Evolutionary conservation across 2,888 invertebrate genomes (phyloP), one percentile per base, ranked within the genome.

Genomic region (Pocota personata): DNA sequence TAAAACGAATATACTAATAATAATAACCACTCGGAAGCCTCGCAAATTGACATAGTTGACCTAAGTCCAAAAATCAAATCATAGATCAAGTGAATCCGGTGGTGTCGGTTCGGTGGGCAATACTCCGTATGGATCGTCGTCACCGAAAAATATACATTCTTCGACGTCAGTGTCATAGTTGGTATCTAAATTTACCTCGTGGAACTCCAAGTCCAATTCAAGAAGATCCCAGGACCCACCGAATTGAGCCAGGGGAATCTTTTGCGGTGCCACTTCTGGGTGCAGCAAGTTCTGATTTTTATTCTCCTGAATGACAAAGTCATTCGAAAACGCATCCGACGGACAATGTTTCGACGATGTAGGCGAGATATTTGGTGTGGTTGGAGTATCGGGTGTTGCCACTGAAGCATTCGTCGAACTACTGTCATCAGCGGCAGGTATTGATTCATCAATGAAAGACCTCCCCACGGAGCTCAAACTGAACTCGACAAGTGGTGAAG

Each of bases 331-430:
- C 7, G 94, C 94, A 90, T 95, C 95, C 2, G 94, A 94, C 12
- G 88, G 89, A 88, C 87, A 94, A 91, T 24, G 94, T 82, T 83
- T 89, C 62, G 88, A 89, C 2, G 89, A 88, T 14, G 93, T 91
- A 69, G 93, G 93, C 58, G 94, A 94, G 14, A 95, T 93, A 90
- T 95, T 95, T 14, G 95, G 95, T 21, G 91, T 91, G 55, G 95
- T 94, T 21, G 95, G 95, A 3, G 95, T 95, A 88, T 95, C 95
- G 7, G 95, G 95, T 3, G 95, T 95, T 88, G 92, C 92, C 58
- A 92, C 88, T 10, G 92, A 91, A 19, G 88, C 87, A 58, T 88
- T 88, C 1, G 88, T 87, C 7, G 89, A 88, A 57, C 88, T 89
- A 57, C 88, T 89, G 3, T 87, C 88, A 1, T 87, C 88, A 50